Evolutionary conservation across 2,113 vertebrate species (phyloP).

Genomic region (Cavia porcellus): DNA sequence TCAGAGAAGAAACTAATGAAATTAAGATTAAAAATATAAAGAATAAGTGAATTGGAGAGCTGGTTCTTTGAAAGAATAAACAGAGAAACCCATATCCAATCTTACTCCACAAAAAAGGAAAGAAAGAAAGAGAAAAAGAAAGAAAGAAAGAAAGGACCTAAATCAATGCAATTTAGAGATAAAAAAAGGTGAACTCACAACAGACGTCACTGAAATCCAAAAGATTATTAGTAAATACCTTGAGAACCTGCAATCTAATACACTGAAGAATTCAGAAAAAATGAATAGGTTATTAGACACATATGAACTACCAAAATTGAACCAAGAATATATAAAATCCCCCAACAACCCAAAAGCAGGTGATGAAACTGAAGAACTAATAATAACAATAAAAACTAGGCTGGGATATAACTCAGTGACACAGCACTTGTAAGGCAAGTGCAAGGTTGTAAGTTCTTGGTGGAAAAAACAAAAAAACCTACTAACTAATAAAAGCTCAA

Average conservation of each 20-base stretch:
- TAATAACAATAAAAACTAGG: too few species aligned
- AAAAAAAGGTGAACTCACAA: background rate
- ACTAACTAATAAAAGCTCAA: background rate
- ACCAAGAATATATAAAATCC: background rate
- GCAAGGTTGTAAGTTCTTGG: too few species aligned
- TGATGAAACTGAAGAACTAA: background rate
- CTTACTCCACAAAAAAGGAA: background rate
- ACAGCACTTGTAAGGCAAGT: too few species aligned
- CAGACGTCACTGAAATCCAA: background rate
- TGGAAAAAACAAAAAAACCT: too few species aligned
- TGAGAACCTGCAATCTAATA: background rate
- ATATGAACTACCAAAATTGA: background rate
- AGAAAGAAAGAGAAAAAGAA: background rate
- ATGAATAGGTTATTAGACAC: background rate
- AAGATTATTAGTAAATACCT: background rate
- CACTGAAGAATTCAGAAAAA: background rate
- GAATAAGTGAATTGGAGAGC: background rate
- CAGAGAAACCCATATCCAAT: background rate
- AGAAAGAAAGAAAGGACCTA: background rate
- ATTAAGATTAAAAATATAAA: background rate
- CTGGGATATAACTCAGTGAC: too few species aligned
- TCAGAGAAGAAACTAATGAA: background rate
- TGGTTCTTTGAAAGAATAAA: background rate
- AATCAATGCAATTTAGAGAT: background rate
- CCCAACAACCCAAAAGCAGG: background rate